Base-by-base conservation (phyloP, 2,888 invertebrate genomes). In the Campopleginae sp. region DNA sequence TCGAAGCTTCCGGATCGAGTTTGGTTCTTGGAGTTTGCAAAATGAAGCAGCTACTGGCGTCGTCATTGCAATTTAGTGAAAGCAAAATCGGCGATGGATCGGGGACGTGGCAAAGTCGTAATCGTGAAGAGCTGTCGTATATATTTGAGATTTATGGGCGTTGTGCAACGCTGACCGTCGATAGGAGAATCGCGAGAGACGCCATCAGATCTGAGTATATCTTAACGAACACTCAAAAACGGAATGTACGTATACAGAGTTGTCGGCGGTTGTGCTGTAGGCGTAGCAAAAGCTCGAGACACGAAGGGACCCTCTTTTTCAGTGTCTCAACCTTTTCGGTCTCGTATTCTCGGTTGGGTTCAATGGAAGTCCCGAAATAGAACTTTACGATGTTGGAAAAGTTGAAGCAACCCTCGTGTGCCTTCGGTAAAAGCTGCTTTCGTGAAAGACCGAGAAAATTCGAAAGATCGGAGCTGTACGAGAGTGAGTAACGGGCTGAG, bases 281-380 rank as follows among this genome's bases (percentile, higher is more conserved):
- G 76, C 51, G 51, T 46, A 31, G 61, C 63, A 31, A 51, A 51
- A 66, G 23, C 76, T 51, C 54, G 42, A 33, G 31, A 23, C 42
- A 42, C 17, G 42, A 27, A 27, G 51, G 42, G 44, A 44, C 27
- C 38, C 38, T 58, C 54, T 68, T 68, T 54, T 77, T 19, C 68
- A 38, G 33, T 65, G 65, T 14, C 63, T 66, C 27, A 51, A 63
- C 65, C 72, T 51, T 63, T 46, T 61, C 75, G 58, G 42, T 63
- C 23, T 75, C 68, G 80, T 86, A 81, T 80, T 74, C 65, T 74
- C 58, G 48, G 81, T 66, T 48, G 76, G 58, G 79, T 87, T 86
- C 88, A 84, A 88, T 84, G 87, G 83, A 87, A 83, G 83, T 86
- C 86, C 81, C 86, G 63, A 86, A 86, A 88, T 84, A 86, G 82